Percentiles rank a stretch among this genome's conserved stretches.
Conservation (phyloP, 2,888 invertebrate species). For the Rosalia funebris region DNA sequence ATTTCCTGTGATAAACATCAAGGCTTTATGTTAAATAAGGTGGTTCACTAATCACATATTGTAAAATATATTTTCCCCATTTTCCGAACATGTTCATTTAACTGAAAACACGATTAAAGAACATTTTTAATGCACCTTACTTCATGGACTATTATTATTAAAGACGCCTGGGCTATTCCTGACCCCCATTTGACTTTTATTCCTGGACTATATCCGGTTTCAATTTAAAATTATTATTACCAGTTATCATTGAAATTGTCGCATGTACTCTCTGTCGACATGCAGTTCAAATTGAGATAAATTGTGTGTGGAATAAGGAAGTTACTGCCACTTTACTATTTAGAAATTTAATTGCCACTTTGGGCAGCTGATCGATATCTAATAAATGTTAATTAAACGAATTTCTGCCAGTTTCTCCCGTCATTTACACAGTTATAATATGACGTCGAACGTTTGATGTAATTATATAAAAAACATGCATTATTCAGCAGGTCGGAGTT, state of each 20-base stretch:
- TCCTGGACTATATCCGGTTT: slow-evolving; percentile 3
- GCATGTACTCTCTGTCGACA: neutral
- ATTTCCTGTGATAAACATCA: too few relatives aligned
- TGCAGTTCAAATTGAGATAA: neutral
- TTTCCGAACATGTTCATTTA: too few relatives aligned
- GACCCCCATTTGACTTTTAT: slow-evolving; percentile 23
- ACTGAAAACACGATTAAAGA: too few relatives aligned
- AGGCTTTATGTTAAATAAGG: too few relatives aligned
- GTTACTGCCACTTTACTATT: slow-evolving; percentile 2
- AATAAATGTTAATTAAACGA: neutral
- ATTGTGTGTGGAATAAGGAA: slow-evolving; percentile 11
- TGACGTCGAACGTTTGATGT: neutral
- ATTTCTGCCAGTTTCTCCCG: neutral
- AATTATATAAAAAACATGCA: neutral
- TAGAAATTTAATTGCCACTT: slow-evolving; percentile 14
- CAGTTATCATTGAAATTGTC: slow-evolving; percentile 30
- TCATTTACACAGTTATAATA: neutral
- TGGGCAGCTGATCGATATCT: neutral
- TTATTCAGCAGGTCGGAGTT: neutral
- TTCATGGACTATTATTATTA: too few relatives aligned
- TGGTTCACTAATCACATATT: too few relatives aligned
- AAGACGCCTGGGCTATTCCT: neutral
- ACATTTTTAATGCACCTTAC: too few relatives aligned
- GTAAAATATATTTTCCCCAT: too few relatives aligned
- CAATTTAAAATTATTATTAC: slow-evolving; percentile 21